Percentiles rank a stretch among this genome's conserved stretches.
phyloP scores from a whole-genome alignment of 2,113 vertebrate species.

The Hemibagrus wyckioides region DNA sequence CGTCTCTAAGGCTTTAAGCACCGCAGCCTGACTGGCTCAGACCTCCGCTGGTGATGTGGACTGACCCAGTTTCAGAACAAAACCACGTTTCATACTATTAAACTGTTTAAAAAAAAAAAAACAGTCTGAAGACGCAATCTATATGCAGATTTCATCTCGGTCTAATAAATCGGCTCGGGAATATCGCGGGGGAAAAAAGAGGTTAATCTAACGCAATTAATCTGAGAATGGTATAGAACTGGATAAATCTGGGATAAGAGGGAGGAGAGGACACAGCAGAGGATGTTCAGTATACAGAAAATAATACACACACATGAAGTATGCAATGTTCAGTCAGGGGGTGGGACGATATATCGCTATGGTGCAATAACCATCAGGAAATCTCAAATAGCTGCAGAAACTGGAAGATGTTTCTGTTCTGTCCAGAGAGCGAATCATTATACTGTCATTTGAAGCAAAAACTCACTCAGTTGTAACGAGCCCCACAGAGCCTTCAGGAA shows the following conservation, averaged over 20 bases:
- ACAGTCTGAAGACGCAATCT: constrained; percentile 61
- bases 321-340: background rate
- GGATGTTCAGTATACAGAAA: background rate
- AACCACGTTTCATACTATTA: constrained; percentile 56
- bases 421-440: background rate
- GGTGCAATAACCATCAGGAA: background rate
- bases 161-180: constrained; percentile 66
- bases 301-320: background rate
- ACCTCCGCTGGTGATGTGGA: constrained; percentile 58
- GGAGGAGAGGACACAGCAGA: constrained; percentile 13
- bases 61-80: constrained; percentile 49
- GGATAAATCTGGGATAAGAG: background rate
- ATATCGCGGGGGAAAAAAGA: constrained; percentile 10
- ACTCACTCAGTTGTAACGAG: background rate
- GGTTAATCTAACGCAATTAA: constrained; percentile 28
- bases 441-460: background rate
- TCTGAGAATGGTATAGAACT: background rate
- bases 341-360: background rate
- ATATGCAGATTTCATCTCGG: constrained; percentile 73
- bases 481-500: background rate
- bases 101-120: constrained; percentile 42
- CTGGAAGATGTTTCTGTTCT: background rate
- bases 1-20: background rate
- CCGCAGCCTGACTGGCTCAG: background rate
- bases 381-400: background rate